Evolutionary conservation across 2,113 vertebrate genomes (phyloP), one percentile per base, ranked within the genome.

Genomic region (Myrmophylax atrothorax): DNA sequence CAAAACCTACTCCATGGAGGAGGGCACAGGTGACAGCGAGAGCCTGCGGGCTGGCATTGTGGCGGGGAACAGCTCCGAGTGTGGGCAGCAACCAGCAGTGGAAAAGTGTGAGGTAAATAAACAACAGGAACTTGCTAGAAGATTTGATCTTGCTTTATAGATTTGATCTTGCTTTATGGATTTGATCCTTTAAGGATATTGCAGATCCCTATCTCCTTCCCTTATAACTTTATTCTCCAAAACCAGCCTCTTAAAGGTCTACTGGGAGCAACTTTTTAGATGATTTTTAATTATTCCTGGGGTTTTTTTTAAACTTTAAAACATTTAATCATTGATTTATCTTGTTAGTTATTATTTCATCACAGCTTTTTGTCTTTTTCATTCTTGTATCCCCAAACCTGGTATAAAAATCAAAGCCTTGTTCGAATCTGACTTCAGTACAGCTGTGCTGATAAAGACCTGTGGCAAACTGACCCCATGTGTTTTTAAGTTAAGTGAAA

Each of bases 61-160:
- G 70, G 97, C 98, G 0, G 98, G 98, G 35, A 99, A 99, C 98
- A 98, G 98, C 96, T 99, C 99, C 0, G 99, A 99, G 95, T 99
- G 99, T 12, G 98, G 98, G 56, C 99, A 99, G 97, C 99, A 99
- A 72, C 99, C 99, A 0, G 98, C 97, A 2, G 99, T 99, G 98
- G 99, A 99, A 88, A 99, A 99, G 95, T 99, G 99, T 11, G 99
- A 99, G 99, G 99, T 99, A 97, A 98, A 97, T 78, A 55, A 33
- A 9, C 8, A 17, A 5, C 47, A 79, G 24, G 50, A 79, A 29
- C 29, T 4, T 38, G 23, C 78, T 46, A 10, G 73, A 79, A 87
- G 16, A 40, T 40, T 14, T 40, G 40, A 40, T 40, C 40, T 40
- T 40, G 17, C 23, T 10, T 11, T 47, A 5, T 49, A 31, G 10